Evolutionary conservation across 2,113 vertebrate genomes (phyloP), one percentile per base, ranked within the genome.

Genomic region (Esox niger): DNA sequence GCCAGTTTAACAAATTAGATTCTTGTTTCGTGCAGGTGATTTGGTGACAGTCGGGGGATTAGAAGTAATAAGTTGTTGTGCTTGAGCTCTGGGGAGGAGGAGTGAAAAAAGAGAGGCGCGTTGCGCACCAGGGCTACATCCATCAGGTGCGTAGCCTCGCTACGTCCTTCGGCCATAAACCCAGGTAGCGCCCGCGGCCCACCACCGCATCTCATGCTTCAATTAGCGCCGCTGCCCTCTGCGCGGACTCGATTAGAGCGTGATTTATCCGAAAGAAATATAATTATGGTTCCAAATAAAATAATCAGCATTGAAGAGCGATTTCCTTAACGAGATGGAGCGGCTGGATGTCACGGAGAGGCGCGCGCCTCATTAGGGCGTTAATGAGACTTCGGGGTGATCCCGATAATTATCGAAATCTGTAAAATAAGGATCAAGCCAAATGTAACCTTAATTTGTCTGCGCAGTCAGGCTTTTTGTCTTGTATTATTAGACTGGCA

Each of bases 301-400:
- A 98, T 98, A 98, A 98, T 98, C 95, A 95, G 95, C 95, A 96
- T 95, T 96, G 95, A 96, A 95, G 95, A 96, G 95, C 94, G 93
- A 97, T 98, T 97, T 96, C 94, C 94, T 95, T 98, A 97, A 98
- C 95, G 94, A 97, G 94, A 95, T 91, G 91, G 93, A 96, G 95
- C 93, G 94, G 94, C 91, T 93, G 90, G 93, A 94, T 93, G 95
- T 95, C 95, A 97, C 95, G 95, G 92, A 95, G 94, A 91, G 91
- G 94, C 95, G 93, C 21, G 94, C 94, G 94, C 93, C 94, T 96
- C 95, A 97, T 98, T 96, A 98, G 85, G 91, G 88, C 85, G 90
- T 73, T 98, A 97, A 97, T 96, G 94, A 96, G 93, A 94, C 93
- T 96, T 93, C 91, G 91, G 94, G 92, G 92, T 90, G 94, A 91